Base-by-base conservation (phyloP, 2,888 invertebrate genomes). In the Linnaemya tessellans region DNA sequence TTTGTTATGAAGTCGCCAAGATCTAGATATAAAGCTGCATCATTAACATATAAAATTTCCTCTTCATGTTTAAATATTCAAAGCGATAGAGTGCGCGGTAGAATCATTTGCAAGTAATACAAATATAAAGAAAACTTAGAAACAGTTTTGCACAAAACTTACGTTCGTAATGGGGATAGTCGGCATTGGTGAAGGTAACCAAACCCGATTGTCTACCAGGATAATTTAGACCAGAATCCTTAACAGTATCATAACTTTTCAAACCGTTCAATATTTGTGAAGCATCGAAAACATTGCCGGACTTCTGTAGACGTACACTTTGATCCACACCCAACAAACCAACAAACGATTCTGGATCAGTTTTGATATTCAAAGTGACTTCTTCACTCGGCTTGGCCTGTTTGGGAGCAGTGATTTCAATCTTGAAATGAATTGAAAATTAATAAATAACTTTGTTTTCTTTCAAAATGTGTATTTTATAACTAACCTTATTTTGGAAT, bases 321-420 rank as follows among this genome's bases (percentile, higher is more conserved):
- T 97, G 96, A 92, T 99, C 98, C 10, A 97, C 96, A 0, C 97
- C 98, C 87, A 98, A 93, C 10, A 99, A 93, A 4, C 97, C 98
- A 18, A 98, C 96, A 88, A 96, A 96, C 0, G 98, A 97, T 88
- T 97, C 96, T 0, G 97, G 96, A 90, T 96, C 97, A 0, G 98
- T 96, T 25, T 94, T 93, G 15, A 98, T 95, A 4, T 95, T 94
- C 11, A 99, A 93, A 87, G 97, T 96, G 0, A 98, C 95, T 80
- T 95, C 94, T 35, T 95, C 94, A 73, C 96, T 96, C 0, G 98
- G 98, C 78, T 95, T 95, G 0, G 95, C 95, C 91, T 95, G 94
- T 3, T 93, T 92, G 5, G 94, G 94, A 0, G 96, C 93, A 87
- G 95, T 94, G 9, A 97, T 94, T 25, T 96, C 94, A 62, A 97